Percentiles rank a stretch among this genome's conserved stretches.
Conservation (phyloP, 2,888 invertebrate species). For the Alsophila aescularia region DNA sequence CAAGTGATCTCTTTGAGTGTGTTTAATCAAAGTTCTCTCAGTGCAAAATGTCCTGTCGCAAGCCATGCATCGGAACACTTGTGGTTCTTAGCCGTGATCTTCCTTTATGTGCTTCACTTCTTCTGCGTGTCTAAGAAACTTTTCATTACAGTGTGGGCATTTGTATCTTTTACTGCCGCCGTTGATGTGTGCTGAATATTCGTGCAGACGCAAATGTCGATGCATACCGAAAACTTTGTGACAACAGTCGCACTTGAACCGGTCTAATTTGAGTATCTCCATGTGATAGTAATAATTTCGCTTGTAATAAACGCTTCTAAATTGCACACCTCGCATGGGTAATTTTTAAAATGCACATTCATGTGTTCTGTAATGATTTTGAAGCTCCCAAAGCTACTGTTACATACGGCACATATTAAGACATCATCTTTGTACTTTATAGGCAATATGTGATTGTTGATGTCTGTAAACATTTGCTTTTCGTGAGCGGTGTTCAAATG, state of each 20-base stretch:
- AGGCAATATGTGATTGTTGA: not conserved
- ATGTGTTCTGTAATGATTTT: slow-evolving; percentile 74
- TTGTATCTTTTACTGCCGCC: not conserved
- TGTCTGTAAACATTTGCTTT: not conserved
- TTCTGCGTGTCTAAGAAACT: too few species aligned
- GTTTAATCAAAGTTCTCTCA: slow-evolving; percentile 44
- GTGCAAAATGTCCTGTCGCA: slow-evolving; percentile 50
- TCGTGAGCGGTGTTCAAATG: not conserved
- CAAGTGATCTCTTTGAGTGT: slow-evolving; percentile 62
- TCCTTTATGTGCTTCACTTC: slow-evolving; percentile 52
- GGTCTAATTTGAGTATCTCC: too few species aligned
- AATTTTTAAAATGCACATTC: slow-evolving; percentile 74
- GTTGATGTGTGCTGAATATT: too few species aligned
- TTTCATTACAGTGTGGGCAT: too few species aligned
- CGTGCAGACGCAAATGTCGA: too few species aligned
- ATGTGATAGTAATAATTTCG: too few species aligned
- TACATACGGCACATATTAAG: not conserved
- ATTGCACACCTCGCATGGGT: slow-evolving; percentile 43
- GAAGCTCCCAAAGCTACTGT: slow-evolving; percentile 56
- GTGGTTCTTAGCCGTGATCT: slow-evolving; percentile 50
- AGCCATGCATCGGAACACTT: slow-evolving; percentile 49
- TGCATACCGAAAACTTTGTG: too few species aligned
- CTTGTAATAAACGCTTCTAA: slow-evolving; percentile 34
- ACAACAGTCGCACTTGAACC: too few species aligned
- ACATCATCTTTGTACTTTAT: not conserved